Percentiles rank a stretch among this genome's conserved stretches.
Evolutionary conservation across 2,888 invertebrate species (phyloP).

Genomic region (Melanargia galathea): DNA sequence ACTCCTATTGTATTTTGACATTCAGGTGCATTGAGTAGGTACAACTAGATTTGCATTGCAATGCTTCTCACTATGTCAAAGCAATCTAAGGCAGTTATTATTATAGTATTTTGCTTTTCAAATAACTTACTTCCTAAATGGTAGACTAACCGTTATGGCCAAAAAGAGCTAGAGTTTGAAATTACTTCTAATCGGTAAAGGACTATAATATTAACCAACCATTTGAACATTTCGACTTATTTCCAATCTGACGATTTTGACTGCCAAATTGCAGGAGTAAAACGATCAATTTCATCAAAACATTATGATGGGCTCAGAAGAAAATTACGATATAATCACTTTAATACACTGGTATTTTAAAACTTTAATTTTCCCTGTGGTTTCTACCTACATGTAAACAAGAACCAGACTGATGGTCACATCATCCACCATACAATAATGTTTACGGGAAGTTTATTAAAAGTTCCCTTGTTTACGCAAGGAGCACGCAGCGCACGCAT

Average conservation of each 20-base stretch:
- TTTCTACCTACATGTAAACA: constrained; percentile 12
- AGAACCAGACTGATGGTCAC: constrained; percentile 20
- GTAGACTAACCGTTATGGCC: no score
- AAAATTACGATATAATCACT: not conserved
- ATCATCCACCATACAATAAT: constrained; percentile 45
- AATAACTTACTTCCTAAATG: no score
- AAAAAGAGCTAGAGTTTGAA: no score
- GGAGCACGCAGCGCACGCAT: constrained; percentile 65
- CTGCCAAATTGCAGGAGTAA: not conserved
- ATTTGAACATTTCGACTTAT: not conserved
- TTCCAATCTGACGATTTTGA: not conserved
- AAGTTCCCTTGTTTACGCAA: constrained; percentile 65
- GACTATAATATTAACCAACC: not conserved
- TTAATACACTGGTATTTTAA: not conserved
- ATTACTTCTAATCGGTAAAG: no score
- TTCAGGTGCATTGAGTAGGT: no score
- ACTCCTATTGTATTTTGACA: no score
- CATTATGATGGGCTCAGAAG: not conserved
- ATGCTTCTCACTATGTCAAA: constrained; percentile 28
- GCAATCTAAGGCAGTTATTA: constrained; percentile 23
- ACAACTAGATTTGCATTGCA: constrained; percentile 26
- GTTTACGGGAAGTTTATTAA: constrained; percentile 59
- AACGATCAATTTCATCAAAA: not conserved
- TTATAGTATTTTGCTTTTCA: constrained; percentile 21
- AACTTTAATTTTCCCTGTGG: not conserved